phyloP scores from a whole-genome alignment of 2,113 vertebrate genomes.

The Paramisgurnus dabryanus region DNA sequence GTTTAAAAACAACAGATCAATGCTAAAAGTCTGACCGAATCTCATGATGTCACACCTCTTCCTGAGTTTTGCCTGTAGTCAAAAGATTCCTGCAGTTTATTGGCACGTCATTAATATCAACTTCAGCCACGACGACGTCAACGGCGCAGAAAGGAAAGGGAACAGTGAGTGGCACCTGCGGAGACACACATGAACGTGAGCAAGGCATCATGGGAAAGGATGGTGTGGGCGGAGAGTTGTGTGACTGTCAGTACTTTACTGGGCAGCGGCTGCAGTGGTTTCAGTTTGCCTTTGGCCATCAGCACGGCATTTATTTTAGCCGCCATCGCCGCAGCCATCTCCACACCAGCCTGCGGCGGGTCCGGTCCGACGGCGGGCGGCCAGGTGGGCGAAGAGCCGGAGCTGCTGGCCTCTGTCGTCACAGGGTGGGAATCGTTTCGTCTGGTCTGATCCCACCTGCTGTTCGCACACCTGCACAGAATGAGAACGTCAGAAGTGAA shows the following conservation, averaged over 20 bases:
- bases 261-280: constrained; percentile 78
- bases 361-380: constrained; percentile 13
- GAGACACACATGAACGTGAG: not conserved
- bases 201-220: not conserved
- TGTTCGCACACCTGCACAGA: constrained; percentile 68
- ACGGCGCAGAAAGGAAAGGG: constrained; percentile 62
- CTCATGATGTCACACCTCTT: constrained; percentile 79
- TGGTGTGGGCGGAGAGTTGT: not conserved
- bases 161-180: constrained; percentile 55
- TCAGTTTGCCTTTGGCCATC: constrained; percentile 95
- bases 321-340: constrained; percentile 90
- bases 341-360: constrained; percentile 78
- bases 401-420: not conserved
- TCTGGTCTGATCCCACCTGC: constrained; percentile 75
- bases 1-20: not conserved
- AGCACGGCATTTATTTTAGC: constrained; percentile 97
- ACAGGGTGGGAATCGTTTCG: constrained; percentile 46
- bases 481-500: not conserved
- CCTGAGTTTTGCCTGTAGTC: constrained; percentile 92
- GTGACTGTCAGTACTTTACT: constrained; percentile 65
- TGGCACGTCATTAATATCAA: constrained; percentile 96
- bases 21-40: not conserved
- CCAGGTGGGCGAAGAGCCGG: not conserved
- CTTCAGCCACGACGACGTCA: constrained; percentile 91
- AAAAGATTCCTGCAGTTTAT: constrained; percentile 90